Evolutionary conservation across 2,888 invertebrate genomes (phyloP).

Genomic region (Bugula neritina): DNA sequence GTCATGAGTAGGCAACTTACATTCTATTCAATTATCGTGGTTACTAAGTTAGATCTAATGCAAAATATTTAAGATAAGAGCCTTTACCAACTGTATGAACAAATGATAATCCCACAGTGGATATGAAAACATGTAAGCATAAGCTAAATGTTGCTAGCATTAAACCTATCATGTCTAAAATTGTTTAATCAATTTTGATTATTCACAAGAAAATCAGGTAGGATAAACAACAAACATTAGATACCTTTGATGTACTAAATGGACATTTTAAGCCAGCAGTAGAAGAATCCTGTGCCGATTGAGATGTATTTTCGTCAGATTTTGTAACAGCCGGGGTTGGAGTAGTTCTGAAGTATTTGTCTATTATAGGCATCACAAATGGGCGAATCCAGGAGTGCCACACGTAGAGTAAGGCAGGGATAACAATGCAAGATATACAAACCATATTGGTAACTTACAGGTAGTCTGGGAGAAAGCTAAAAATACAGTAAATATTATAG

Average conservation of each 20-base stretch:
- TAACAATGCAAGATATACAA: conserved; percentile 23
- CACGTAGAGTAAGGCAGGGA: conserved; percentile 19
- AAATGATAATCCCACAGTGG: background rate
- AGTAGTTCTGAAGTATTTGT: background rate
- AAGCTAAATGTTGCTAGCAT: no score
- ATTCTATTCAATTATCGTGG: no score
- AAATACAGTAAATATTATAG: no score
- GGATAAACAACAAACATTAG: no score
- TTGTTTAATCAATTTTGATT: no score
- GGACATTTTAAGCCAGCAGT: background rate
- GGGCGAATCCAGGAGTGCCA: conserved; percentile 23
- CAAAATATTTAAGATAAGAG: background rate
- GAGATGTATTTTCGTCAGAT: background rate
- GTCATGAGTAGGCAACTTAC: no score
- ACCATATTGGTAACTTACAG: conserved; percentile 1
- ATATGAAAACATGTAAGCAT: background rate
- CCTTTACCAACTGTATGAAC: background rate
- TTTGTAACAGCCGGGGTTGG: background rate
- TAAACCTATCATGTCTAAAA: no score
- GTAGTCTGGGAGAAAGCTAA: no score
- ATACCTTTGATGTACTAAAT: conserved; percentile 16
- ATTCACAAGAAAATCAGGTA: no score
- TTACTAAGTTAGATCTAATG: background rate
- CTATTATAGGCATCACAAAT: background rate
- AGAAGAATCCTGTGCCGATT: background rate